These are phyloP conservation scores for Caenorhabditis brenneri DNA, from an alignment of 1,140 invertebrate species.

Conservation along the genomic window DNA sequence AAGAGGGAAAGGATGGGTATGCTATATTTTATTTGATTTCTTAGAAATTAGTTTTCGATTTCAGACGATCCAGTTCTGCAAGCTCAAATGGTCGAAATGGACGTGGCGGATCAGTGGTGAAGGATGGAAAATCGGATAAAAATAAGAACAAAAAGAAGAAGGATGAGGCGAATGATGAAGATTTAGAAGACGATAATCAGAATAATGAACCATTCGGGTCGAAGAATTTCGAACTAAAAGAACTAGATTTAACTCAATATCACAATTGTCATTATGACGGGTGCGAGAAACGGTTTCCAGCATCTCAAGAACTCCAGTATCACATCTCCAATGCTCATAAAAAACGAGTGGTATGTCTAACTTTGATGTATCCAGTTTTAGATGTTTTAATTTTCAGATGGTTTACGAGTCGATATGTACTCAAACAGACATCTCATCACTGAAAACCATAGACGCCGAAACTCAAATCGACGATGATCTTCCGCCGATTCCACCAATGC, in stretches of 20 bases:
- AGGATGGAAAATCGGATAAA: neutral
- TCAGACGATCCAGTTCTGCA: neutral
- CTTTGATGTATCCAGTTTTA: too few relatives aligned
- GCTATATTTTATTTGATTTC: neutral
- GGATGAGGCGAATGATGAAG: neutral
- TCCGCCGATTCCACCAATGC: neutral
- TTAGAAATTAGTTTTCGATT: neutral
- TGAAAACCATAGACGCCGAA: neutral
- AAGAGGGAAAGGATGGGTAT: constrained; percentile 19
- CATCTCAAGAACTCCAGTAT: neutral
- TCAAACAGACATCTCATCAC: neutral
- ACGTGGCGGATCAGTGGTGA: neutral
- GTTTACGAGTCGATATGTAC: constrained; percentile 26
- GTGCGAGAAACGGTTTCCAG: constrained; percentile 6
- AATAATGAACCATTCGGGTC: neutral
- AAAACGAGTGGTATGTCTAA: neutral
- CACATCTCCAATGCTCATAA: neutral
- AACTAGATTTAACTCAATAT: neutral
- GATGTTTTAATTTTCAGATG: neutral
- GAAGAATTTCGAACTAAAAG: neutral
- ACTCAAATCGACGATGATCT: constrained; percentile 8
- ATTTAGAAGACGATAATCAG: constrained; percentile 17
- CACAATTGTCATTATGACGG: constrained; percentile 13
- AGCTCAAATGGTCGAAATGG: neutral
- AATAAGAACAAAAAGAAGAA: neutral